Conservation (phyloP, 2,797 vertebrate genomes). For the Acipenser oxyrinchus region DNA sequence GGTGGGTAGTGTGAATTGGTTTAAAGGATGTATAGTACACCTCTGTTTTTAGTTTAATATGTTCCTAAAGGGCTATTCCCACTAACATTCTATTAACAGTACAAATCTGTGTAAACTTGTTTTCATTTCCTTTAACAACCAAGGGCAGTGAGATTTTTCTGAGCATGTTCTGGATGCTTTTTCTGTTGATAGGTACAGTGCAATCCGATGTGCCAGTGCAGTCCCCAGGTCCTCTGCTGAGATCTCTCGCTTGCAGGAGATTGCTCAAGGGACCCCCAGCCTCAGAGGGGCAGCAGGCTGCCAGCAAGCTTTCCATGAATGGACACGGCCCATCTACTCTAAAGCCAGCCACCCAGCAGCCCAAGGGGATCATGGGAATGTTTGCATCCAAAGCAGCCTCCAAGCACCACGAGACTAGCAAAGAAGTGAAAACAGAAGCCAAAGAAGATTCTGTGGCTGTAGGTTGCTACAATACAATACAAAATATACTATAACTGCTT, state of each 20-base stretch:
- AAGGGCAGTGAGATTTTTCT: too few species aligned
- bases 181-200: constrained; percentile 67
- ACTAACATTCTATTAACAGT: too few species aligned
- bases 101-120: too few species aligned
- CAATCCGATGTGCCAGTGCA: constrained; percentile 71
- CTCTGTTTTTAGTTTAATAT: too few species aligned
- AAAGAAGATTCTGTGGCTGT: constrained; percentile 56
- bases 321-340: constrained; percentile 40
- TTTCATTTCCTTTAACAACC: too few species aligned
- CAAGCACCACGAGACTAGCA: constrained; percentile 55
- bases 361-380: constrained; percentile 86
- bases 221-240: constrained; percentile 55
- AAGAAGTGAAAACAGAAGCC: constrained; percentile 59
- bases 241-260: constrained; percentile 37
- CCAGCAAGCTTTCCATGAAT: constrained; percentile 39
- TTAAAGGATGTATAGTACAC: too few species aligned
- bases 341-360: constrained; percentile 50
- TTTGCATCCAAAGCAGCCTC: constrained; percentile 60
- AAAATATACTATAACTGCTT: too few species aligned
- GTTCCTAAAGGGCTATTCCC: too few species aligned
- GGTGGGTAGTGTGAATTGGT: too few species aligned
- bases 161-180: background rate
- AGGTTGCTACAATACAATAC: constrained; percentile 2
- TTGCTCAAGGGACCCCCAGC: constrained; percentile 16
- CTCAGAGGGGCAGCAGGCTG: background rate